A percentile compares a stretch with the other conserved stretches of the same genome.
phyloP scores from a whole-genome alignment of 2,888 invertebrate species.

The Deilephila porcellus region DNA sequence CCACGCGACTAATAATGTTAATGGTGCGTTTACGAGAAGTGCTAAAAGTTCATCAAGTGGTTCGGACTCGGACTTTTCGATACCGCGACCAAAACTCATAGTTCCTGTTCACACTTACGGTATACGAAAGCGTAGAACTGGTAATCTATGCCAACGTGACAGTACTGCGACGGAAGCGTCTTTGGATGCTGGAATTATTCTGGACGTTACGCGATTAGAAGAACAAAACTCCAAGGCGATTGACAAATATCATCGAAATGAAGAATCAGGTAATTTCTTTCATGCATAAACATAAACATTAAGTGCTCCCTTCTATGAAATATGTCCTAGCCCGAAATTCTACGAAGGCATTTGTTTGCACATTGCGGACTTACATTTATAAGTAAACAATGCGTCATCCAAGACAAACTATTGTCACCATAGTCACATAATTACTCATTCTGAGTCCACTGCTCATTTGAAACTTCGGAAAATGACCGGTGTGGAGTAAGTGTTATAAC shows the following conservation, averaged over 20 bases:
- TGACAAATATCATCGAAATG: slow-evolving; percentile 59
- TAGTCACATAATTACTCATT: background rate
- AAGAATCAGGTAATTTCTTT: slow-evolving; percentile 66
- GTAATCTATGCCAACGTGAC: slow-evolving; percentile 86
- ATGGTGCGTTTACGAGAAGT: slow-evolving; percentile 69
- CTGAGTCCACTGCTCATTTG: background rate
- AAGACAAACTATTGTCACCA: background rate
- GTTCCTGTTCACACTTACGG: slow-evolving; percentile 96
- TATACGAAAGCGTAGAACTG: slow-evolving; percentile 90
- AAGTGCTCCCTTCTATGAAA: background rate
- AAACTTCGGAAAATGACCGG: background rate
- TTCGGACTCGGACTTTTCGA: slow-evolving; percentile 89
- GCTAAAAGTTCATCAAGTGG: slow-evolving; percentile 82
- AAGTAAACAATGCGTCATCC: background rate
- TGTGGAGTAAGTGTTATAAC: slow-evolving; percentile 5
- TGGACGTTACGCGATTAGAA: slow-evolving; percentile 74
- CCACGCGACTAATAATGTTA: slow-evolving; percentile 60
- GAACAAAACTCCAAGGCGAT: slow-evolving; percentile 54
- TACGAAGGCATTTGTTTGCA: background rate
- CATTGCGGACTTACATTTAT: background rate
- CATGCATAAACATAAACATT: background rate
- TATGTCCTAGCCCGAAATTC: background rate
- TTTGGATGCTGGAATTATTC: slow-evolving; percentile 72
- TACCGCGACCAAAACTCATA: slow-evolving; percentile 93
- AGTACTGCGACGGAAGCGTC: slow-evolving; percentile 77